Percentiles rank a stretch among this genome's conserved stretches.
These are phyloP conservation scores for Paguma larvata DNA, from an alignment of 2,797 vertebrate genomes.

Conservation along the genomic window DNA sequence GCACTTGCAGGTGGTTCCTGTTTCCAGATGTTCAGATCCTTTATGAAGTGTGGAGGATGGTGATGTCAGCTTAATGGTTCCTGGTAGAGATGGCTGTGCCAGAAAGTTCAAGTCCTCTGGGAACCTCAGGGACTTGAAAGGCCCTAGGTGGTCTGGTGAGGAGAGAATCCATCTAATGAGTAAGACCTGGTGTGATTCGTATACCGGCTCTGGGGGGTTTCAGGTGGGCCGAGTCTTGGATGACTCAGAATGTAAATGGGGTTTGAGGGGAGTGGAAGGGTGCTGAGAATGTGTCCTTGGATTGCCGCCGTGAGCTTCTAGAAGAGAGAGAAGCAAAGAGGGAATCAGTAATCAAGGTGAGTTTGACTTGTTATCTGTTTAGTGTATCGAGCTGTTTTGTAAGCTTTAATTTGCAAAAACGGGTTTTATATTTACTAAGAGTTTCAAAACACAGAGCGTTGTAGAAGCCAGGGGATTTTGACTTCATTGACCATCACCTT, in stretches of 20 bases:
- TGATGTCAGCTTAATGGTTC: slow-evolving; percentile 79
- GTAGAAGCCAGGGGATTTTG: background rate
- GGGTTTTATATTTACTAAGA: background rate
- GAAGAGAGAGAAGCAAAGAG: background rate
- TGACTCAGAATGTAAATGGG: slow-evolving; percentile 21
- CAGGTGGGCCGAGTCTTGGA: background rate
- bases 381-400: background rate
- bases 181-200: slow-evolving; percentile 44
- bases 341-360: background rate
- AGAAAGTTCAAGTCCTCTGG: slow-evolving; percentile 74
- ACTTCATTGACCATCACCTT: background rate
- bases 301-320: background rate
- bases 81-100: slow-evolving; percentile 70
- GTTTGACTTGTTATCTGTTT: background rate
- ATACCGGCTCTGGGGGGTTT: background rate
- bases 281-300: background rate
- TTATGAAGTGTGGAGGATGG: slow-evolving; percentile 72
- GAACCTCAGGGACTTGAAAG: slow-evolving; percentile 53
- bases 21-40: slow-evolving; percentile 72
- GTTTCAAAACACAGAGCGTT: slow-evolving; percentile 28
- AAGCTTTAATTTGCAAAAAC: slow-evolving; percentile 37
- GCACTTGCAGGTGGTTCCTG: slow-evolving; percentile 54
- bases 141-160: slow-evolving; percentile 67
- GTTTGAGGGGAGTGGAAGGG: background rate
- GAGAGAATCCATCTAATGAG: slow-evolving; percentile 50